Percentiles rank a stretch among this genome's conserved stretches.
phyloP scores from a whole-genome alignment of 1,140 invertebrate genomes.

The Geopemphigus sp. region DNA sequence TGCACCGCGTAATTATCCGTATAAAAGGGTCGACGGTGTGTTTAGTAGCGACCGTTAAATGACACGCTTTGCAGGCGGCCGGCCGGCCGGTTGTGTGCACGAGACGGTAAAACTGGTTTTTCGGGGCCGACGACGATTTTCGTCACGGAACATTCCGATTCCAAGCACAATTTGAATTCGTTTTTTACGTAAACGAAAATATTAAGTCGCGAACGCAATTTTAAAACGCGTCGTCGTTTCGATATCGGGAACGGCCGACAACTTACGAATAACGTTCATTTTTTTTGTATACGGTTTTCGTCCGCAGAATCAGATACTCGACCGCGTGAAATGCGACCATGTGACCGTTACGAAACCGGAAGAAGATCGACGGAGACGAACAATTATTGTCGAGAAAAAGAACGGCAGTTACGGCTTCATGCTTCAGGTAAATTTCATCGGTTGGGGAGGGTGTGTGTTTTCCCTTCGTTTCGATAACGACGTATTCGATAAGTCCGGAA shows the following conservation, averaged over 20 bases:
- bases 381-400: constrained; percentile 89
- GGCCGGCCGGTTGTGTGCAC: no score
- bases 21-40: no score
- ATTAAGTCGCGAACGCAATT: not conserved
- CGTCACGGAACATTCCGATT: no score
- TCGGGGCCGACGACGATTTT: not conserved
- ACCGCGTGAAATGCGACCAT: constrained; percentile 78
- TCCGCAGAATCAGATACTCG: constrained; percentile 69
- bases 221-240: constrained; percentile 11
- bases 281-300: no score
- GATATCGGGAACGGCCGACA: no score
- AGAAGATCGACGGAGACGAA: constrained; percentile 77
- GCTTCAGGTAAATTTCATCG: constrained; percentile 69
- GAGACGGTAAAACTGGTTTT: not conserved
- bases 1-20: no score
- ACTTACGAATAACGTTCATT: no score
- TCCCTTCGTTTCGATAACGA: no score
- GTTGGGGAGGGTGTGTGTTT: no score
- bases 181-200: not conserved
- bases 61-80: not conserved
- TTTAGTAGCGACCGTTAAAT: not conserved
- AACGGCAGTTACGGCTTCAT: constrained; percentile 92
- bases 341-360: constrained; percentile 71
- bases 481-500: no score
- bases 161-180: not conserved